Evolutionary conservation across 2,113 vertebrate genomes (phyloP).

Genomic region (Leptodactylus fuscus): DNA sequence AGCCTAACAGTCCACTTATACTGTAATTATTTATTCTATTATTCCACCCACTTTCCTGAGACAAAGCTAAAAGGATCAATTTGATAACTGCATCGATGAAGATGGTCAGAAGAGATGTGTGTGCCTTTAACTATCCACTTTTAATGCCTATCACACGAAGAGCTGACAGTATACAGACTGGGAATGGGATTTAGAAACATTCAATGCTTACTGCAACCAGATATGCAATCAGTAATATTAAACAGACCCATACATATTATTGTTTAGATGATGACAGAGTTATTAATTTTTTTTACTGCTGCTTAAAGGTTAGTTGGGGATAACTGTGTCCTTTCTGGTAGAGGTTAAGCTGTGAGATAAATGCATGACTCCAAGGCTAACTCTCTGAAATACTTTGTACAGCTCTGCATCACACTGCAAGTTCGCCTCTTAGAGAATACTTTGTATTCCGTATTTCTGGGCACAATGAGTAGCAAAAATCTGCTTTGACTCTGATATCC

Average conservation of each 20-base stretch:
- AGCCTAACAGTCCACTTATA: too few species aligned
- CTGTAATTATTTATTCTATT: too few species aligned
- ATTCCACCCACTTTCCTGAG: too few species aligned
- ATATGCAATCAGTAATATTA: conserved; percentile 57
- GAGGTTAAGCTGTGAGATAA: conserved; percentile 11
- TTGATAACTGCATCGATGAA: too few species aligned
- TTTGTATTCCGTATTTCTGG: background rate
- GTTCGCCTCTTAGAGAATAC: background rate
- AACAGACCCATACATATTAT: conserved; percentile 48
- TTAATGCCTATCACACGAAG: background rate
- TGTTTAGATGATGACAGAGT: conserved; percentile 35
- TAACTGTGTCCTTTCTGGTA: conserved; percentile 8
- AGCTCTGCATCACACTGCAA: background rate
- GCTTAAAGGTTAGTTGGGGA: conserved; percentile 48
- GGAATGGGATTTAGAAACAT: conserved; percentile 1
- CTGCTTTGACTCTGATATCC: conserved; percentile 16
- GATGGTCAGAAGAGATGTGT: too few species aligned
- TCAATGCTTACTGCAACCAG: conserved; percentile 34
- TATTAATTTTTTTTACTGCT: conserved; percentile 45
- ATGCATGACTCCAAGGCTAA: background rate
- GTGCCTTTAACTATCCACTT: too few species aligned
- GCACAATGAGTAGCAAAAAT: background rate
- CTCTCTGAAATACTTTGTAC: background rate
- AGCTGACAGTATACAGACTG: conserved; percentile 32
- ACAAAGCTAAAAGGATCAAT: too few species aligned